phyloP scores from a whole-genome alignment of 2,113 vertebrate species.

The Rhea pennata region DNA sequence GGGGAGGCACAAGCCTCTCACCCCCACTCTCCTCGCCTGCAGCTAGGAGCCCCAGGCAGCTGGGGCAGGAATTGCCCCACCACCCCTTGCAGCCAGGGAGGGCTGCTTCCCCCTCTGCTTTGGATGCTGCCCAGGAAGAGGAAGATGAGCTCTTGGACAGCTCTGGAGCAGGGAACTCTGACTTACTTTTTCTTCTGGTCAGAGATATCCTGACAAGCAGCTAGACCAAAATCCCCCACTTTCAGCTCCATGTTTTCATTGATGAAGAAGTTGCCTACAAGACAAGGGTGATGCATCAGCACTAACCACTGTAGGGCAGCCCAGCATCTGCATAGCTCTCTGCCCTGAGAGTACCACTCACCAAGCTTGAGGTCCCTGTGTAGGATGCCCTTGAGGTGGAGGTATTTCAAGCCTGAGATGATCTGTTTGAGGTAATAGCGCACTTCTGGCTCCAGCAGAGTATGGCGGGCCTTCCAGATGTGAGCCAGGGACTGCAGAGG shows the following conservation, averaged over 20 bases:
- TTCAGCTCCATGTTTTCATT: conserved; percentile 99
- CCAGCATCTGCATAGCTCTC: background rate
- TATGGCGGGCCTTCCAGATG: conserved; percentile 97
- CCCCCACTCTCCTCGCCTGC: background rate
- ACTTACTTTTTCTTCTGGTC: conserved; percentile 95
- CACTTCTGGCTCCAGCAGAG: conserved; percentile 93
- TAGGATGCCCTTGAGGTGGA: conserved; percentile 93
- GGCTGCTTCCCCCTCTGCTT: background rate
- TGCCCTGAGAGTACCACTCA: conserved; percentile 29
- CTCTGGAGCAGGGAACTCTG: background rate
- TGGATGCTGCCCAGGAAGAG: conserved; percentile 21
- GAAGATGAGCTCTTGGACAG: background rate
- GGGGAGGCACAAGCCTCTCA: conserved; percentile 36
- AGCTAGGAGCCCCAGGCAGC: background rate
- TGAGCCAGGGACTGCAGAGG: conserved; percentile 91
- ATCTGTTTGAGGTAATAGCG: conserved; percentile 98
- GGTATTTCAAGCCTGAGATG: conserved; percentile 94
- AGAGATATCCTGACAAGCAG: conserved; percentile 87
- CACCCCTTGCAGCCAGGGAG: background rate
- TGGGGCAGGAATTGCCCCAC: background rate
- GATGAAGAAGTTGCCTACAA: conserved; percentile 96
- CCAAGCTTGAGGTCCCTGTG: conserved; percentile 97
- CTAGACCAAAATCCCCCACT: conserved; percentile 95
- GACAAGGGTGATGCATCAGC: background rate
- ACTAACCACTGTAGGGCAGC: background rate